Evolutionary conservation across 2,797 vertebrate genomes (phyloP).

Genomic region (Mormyrus hasselquistii): DNA sequence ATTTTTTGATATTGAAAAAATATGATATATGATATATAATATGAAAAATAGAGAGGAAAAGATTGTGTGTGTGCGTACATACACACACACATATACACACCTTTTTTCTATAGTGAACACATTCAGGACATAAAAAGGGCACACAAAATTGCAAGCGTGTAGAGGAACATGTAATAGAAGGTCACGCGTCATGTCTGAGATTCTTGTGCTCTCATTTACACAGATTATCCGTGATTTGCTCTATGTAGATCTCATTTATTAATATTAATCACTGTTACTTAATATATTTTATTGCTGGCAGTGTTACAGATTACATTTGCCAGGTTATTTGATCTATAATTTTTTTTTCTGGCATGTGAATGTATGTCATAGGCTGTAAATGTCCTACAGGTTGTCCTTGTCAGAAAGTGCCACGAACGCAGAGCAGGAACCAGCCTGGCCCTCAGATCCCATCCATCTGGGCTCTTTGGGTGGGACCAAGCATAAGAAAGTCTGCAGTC

Average conservation of each 20-base stretch:
- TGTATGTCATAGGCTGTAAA: background rate
- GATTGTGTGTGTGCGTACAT: too few relatives aligned
- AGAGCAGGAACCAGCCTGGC: constrained; percentile 32
- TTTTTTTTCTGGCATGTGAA: background rate
- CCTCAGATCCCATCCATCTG: constrained; percentile 33
- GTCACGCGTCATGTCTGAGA: background rate
- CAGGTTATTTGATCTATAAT: background rate
- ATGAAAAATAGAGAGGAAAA: too few relatives aligned
- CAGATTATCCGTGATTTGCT: background rate
- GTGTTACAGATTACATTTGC: background rate
- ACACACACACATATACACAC: background rate
- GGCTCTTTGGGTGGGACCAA: constrained; percentile 20
- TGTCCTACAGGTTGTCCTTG: constrained; percentile 42
- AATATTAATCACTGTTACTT: background rate
- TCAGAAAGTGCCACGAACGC: constrained; percentile 2
- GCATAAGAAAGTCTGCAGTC: constrained; percentile 37
- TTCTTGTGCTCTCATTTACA: background rate
- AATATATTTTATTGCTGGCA: background rate
- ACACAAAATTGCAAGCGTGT: background rate
- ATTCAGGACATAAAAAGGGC: background rate
- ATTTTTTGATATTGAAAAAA: too few relatives aligned
- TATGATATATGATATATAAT: too few relatives aligned
- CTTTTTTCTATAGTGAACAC: background rate
- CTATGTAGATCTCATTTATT: background rate
- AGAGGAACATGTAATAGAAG: background rate